phyloP scores from a whole-genome alignment of 2,888 invertebrate species.

The Tachystola acroxantha region DNA sequence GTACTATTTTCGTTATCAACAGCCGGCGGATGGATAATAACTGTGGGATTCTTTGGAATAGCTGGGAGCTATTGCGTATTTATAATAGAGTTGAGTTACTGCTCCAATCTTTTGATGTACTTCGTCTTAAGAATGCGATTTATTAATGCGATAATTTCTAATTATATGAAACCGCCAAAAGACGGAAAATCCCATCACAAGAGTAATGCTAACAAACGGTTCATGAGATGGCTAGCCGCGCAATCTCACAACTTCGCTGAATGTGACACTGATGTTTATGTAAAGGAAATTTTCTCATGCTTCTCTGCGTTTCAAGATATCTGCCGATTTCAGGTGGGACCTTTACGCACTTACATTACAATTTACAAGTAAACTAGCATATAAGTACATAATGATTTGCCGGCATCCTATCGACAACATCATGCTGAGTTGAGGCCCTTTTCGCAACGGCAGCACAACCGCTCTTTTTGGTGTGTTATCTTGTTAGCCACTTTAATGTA shows the following conservation, averaged over 20 bases:
- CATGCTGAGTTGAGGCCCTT: too few species aligned
- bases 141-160: conserved; percentile 41
- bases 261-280: conserved; percentile 31
- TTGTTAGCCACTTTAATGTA: too few species aligned
- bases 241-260: conserved; percentile 31
- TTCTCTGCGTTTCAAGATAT: conserved; percentile 30
- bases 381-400: background rate
- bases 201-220: conserved; percentile 10
- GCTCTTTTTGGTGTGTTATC: too few species aligned
- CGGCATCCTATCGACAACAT: too few species aligned
- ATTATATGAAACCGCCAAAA: conserved; percentile 26
- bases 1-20: conserved; percentile 13
- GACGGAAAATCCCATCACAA: background rate
- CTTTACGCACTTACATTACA: too few species aligned
- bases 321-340: conserved; percentile 38
- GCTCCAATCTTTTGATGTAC: conserved; percentile 35
- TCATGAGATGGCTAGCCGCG: conserved; percentile 29
- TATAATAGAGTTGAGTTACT: conserved; percentile 34
- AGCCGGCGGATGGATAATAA: conserved; percentile 8
- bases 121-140: conserved; percentile 38
- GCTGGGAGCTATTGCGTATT: conserved; percentile 23
- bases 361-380: background rate
- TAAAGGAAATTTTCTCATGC: conserved; percentile 32
- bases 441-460: too few species aligned
- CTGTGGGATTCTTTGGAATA: conserved; percentile 10